Conservation (phyloP, 92 coral and sea anemone species). For the Chrysogorgia sp. region DNA sequence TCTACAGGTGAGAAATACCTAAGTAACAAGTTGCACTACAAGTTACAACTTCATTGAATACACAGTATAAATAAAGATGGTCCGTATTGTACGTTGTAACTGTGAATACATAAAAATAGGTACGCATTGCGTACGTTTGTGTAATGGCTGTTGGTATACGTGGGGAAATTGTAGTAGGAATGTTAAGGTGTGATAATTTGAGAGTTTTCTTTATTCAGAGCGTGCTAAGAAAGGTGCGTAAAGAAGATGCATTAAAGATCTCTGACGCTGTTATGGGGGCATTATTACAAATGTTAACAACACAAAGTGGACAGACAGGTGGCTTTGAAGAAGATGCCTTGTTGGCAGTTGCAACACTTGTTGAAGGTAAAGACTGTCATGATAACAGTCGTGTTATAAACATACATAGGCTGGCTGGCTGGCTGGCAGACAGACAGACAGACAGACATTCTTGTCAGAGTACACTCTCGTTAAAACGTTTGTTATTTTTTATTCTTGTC, state of each 20-base stretch:
- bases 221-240: constrained; percentile 86
- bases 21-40: too few relatives aligned
- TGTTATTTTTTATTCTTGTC: neutral
- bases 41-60: too few relatives aligned
- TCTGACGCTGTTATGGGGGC: constrained; percentile 87
- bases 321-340: constrained; percentile 98
- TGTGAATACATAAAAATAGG: too few relatives aligned
- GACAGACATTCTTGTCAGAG: neutral
- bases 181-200: neutral
- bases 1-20: constrained; percentile 70
- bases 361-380: constrained; percentile 69
- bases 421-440: too few relatives aligned
- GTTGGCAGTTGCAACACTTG: constrained; percentile 93
- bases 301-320: constrained; percentile 65
- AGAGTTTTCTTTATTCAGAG: constrained; percentile 71
- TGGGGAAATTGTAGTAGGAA: neutral
- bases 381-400: neutral
- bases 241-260: constrained; percentile 81
- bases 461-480: neutral
- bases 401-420: neutral
- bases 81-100: too few relatives aligned
- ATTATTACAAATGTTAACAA: constrained; percentile 81
- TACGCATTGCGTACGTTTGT: too few relatives aligned
- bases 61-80: too few relatives aligned
- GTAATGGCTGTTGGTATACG: too few relatives aligned